phyloP scores from a whole-genome alignment of 2,113 vertebrate genomes.

The Nanorana parkeri region DNA sequence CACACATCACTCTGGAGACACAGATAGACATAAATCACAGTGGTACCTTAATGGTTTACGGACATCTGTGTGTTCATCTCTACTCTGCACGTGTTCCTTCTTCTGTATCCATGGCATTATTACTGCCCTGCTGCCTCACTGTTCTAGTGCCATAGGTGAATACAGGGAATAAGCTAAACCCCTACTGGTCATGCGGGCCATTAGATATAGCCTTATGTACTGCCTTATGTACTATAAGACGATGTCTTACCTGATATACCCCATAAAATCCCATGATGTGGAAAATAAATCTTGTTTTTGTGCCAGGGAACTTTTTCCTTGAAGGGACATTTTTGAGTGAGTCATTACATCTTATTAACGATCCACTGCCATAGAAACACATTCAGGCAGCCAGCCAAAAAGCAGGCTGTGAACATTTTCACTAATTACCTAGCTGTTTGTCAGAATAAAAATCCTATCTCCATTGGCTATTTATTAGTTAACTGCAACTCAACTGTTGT shows the following conservation, averaged over 20 bases:
- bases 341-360: constrained; percentile 54
- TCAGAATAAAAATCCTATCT: constrained; percentile 41
- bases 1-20: constrained; percentile 40
- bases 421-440: constrained; percentile 36
- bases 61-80: constrained; percentile 30
- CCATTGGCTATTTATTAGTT: constrained; percentile 43
- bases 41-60: constrained; percentile 37
- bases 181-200: not conserved
- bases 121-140: not conserved
- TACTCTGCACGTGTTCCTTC: constrained; percentile 5
- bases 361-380: constrained; percentile 52
- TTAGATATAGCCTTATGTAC: constrained; percentile 6
- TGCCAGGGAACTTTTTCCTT: constrained; percentile 18
- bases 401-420: constrained; percentile 15
- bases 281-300: constrained; percentile 52
- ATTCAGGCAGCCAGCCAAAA: constrained; percentile 44
- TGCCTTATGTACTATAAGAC: constrained; percentile 11
- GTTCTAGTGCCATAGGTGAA: constrained; percentile 25
- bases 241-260: constrained; percentile 35
- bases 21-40: constrained; percentile 43
- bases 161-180: not conserved
- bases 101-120: constrained; percentile 17
- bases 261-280: constrained; percentile 24
- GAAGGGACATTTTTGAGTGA: constrained; percentile 43
- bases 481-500: too few species aligned